phyloP scores from a whole-genome alignment of 2,888 invertebrate species.

The Blastobasis adustella region DNA sequence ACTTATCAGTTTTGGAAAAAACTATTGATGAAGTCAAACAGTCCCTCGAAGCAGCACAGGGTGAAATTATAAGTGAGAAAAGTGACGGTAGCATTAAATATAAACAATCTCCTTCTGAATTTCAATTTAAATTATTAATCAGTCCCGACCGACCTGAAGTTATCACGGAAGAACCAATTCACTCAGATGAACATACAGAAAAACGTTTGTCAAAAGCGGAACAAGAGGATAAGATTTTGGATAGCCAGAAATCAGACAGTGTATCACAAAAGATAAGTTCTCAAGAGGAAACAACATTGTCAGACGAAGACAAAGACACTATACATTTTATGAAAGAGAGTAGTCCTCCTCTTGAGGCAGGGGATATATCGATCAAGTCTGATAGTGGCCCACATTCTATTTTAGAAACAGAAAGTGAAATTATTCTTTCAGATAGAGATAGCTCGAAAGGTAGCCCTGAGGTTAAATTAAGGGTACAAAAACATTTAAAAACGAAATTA shows the following conservation, averaged over 20 bases:
- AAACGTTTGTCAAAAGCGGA: conserved; percentile 30
- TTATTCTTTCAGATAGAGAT: conserved; percentile 56
- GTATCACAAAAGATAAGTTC: conserved; percentile 54
- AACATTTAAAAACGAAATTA: conserved; percentile 63
- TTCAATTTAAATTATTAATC: conserved; percentile 79
- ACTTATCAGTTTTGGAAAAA: conserved; percentile 78
- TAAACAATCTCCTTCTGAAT: conserved; percentile 83
- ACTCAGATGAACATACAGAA: conserved; percentile 50
- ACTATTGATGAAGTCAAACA: conserved; percentile 83
- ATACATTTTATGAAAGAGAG: conserved; percentile 53
- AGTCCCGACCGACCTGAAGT: conserved; percentile 73
- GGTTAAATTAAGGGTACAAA: conserved; percentile 58
- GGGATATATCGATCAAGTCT: conserved; percentile 56
- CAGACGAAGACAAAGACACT: conserved; percentile 73
- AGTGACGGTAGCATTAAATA: conserved; percentile 78
- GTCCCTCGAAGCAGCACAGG: conserved; percentile 81
- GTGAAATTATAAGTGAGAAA: conserved; percentile 79
- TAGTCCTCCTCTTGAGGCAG: conserved; percentile 55
- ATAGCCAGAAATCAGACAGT: conserved; percentile 60
- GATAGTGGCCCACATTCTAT: conserved; percentile 71
- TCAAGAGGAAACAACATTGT: conserved; percentile 60
- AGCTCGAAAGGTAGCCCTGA: conserved; percentile 66
- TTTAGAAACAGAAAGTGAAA: conserved; percentile 66
- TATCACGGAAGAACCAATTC: conserved; percentile 75
- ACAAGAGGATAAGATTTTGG: conserved; percentile 34